A percentile compares a stretch with the other conserved stretches of the same genome.
phyloP scores from a whole-genome alignment of 2,888 invertebrate genomes.

The Octodonta nipae region DNA sequence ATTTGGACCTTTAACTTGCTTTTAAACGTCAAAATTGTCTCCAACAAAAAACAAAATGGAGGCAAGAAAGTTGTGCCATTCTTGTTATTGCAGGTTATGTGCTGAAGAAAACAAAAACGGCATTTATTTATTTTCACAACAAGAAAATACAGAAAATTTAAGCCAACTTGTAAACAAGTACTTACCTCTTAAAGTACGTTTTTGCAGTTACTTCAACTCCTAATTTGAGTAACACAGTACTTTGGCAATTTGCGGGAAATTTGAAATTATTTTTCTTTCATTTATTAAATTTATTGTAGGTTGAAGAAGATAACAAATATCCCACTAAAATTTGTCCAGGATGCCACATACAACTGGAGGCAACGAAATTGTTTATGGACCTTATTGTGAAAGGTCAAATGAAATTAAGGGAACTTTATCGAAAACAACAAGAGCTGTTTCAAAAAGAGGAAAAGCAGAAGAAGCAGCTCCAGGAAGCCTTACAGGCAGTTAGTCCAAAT shows the following conservation, averaged over 20 bases:
- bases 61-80: constrained; percentile 44
- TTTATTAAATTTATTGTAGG: constrained; percentile 35
- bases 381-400: constrained; percentile 57
- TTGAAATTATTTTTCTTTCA: constrained; percentile 21
- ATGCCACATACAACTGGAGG: constrained; percentile 61
- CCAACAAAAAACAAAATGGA: constrained; percentile 23
- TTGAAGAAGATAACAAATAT: constrained; percentile 53
- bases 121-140: constrained; percentile 46
- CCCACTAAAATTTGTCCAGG: constrained; percentile 64
- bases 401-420: constrained; percentile 39
- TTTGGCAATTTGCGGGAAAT: constrained; percentile 21
- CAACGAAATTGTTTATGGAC: constrained; percentile 60
- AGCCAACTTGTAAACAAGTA: constrained; percentile 55
- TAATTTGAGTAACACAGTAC: constrained; percentile 26
- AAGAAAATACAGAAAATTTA: constrained; percentile 48
- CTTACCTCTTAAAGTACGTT: constrained; percentile 57
- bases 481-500: constrained; percentile 30
- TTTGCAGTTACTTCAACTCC: constrained; percentile 18
- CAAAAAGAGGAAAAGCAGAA: constrained; percentile 30
- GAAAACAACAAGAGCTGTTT: constrained; percentile 33
- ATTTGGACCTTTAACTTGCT: no score
- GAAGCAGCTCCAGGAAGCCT: constrained; percentile 26
- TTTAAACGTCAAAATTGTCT: no score
- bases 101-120: constrained; percentile 59
- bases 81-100: constrained; percentile 62